phyloP scores from a whole-genome alignment of 37 sponge, comb jelly and placozoan species.

The Aphrocallistes beatrix region DNA sequence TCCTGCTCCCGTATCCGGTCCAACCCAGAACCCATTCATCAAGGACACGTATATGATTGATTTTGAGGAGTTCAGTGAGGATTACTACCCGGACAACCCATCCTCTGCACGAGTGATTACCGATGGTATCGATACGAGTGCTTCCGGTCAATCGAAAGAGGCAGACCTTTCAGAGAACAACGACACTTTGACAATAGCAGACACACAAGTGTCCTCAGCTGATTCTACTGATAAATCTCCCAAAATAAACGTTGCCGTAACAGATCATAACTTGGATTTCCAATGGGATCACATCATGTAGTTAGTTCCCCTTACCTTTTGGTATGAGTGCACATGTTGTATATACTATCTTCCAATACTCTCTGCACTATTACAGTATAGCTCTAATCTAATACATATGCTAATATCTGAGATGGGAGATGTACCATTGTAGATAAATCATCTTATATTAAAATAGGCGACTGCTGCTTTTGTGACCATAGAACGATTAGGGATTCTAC shows the following conservation, averaged over 20 bases:
- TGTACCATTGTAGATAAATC: conserved; percentile 8
- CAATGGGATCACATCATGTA: not conserved
- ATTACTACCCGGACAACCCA: conserved; percentile 16
- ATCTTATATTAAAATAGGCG: too few relatives aligned
- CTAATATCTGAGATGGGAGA: too few relatives aligned
- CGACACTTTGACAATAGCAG: not conserved
- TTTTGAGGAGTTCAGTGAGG: not conserved
- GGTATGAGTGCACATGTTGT: not conserved
- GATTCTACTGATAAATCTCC: not conserved
- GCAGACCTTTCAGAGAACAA: not conserved
- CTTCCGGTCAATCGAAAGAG: not conserved
- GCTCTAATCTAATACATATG: not conserved
- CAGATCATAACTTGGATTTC: too few relatives aligned
- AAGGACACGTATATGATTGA: not conserved
- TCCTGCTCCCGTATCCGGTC: not conserved
- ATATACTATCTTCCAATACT: not conserved
- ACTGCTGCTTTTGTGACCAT: conserved; percentile 10
- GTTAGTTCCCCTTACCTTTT: not conserved
- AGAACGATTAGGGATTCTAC: not conserved
- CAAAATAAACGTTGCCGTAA: not conserved
- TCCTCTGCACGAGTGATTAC: not conserved
- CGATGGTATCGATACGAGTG: not conserved
- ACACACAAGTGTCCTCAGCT: not conserved
- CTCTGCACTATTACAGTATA: not conserved
- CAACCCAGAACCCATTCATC: not conserved